Percentiles rank a stretch among this genome's conserved stretches.
Evolutionary conservation across 2,888 invertebrate species (phyloP).

Genomic region (Ectemnius continuus): DNA sequence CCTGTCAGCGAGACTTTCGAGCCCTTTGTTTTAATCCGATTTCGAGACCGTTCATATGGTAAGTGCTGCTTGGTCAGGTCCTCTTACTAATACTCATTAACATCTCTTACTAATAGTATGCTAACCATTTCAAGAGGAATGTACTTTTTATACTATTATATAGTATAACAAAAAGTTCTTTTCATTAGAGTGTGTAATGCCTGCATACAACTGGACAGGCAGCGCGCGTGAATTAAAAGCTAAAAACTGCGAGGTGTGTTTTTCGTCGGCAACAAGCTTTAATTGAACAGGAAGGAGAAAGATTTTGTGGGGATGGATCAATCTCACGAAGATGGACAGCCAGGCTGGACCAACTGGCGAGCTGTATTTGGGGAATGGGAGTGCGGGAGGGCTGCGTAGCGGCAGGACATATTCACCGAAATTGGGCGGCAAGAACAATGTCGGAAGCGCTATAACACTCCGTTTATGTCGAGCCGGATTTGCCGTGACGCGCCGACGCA

Average conservation of each 20-base stretch:
- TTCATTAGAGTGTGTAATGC: too few relatives aligned
- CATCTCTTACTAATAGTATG: too few relatives aligned
- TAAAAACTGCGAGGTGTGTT: slow-evolving; percentile 16
- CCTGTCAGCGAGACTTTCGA: too few relatives aligned
- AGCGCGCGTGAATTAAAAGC: slow-evolving; percentile 1
- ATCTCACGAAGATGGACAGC: slow-evolving; percentile 1
- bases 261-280: background rate
- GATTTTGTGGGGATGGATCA: background rate
- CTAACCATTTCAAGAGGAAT: too few relatives aligned
- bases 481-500: background rate
- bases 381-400: background rate
- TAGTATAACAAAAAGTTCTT: too few relatives aligned
- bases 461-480: slow-evolving; percentile 33
- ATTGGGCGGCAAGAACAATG: background rate
- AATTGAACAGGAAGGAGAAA: background rate
- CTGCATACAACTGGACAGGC: too few relatives aligned
- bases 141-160: too few relatives aligned
- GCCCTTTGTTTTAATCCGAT: too few relatives aligned
- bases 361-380: background rate
- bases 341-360: background rate
- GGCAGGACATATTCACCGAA: background rate
- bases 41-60: too few relatives aligned
- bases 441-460: slow-evolving; percentile 22
- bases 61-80: too few relatives aligned
- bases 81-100: too few relatives aligned